Conservation (phyloP, 2,113 vertebrate genomes). For the Orycteropus afer region DNA sequence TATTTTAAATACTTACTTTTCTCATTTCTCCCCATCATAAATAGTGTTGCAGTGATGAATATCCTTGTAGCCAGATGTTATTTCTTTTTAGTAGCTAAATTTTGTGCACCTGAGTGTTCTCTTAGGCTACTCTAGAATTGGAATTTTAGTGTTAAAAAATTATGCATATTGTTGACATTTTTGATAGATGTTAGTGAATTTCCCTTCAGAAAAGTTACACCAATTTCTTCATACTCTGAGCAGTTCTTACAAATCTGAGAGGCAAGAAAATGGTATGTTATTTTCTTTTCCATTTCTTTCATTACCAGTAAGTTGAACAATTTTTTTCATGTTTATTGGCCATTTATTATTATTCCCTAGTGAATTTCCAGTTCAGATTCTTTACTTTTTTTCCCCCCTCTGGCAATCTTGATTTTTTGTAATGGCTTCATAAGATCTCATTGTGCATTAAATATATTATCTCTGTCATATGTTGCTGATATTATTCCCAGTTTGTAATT, state of each 20-base stretch:
- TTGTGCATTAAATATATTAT: background rate
- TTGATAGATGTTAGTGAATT: background rate
- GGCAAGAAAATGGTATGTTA: background rate
- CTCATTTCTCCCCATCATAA: background rate
- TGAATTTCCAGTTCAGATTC: background rate
- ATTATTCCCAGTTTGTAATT: background rate
- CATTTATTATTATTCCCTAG: background rate
- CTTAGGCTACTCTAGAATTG: background rate
- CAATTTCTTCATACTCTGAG: background rate
- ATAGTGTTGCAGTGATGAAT: background rate
- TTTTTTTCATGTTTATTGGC: background rate
- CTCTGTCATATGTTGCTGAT: background rate
- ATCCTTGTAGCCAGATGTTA: background rate
- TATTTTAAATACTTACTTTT: slow-evolving; percentile 16
- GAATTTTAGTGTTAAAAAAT: slow-evolving; percentile 16
- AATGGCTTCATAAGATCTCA: background rate
- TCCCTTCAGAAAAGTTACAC: slow-evolving; percentile 21
- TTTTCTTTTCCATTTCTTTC: slow-evolving; percentile 42
- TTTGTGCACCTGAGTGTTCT: background rate
- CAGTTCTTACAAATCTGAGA: background rate
- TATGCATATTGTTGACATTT: background rate
- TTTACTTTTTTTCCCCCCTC: background rate
- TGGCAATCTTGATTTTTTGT: background rate
- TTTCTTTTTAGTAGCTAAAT: slow-evolving; percentile 42
- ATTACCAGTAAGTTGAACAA: background rate